phyloP scores from a whole-genome alignment of 2,888 invertebrate genomes.

The Chrysotoxum bicinctum region DNA sequence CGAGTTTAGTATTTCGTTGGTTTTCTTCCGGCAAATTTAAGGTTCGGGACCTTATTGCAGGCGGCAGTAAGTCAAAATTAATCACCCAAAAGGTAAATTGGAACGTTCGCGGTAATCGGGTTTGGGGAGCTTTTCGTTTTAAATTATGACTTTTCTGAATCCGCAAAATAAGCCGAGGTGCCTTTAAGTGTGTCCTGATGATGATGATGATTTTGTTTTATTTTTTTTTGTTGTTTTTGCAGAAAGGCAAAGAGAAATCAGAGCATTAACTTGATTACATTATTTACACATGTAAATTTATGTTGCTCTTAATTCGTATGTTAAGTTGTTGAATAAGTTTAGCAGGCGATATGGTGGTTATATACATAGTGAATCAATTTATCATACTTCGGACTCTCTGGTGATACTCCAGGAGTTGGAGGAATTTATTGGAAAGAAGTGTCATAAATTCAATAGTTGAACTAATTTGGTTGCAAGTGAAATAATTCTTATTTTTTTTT shows the following conservation, averaged over 20 bases:
- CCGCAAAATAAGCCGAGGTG: conserved; percentile 26
- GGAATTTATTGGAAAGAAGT: not conserved
- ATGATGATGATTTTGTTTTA: not conserved
- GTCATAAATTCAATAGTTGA: not conserved
- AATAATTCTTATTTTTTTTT: too few relatives aligned
- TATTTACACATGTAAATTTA: conserved; percentile 25
- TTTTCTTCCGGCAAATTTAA: conserved; percentile 62
- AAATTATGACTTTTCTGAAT: conserved; percentile 57
- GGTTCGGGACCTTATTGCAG: conserved; percentile 30
- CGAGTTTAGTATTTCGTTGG: conserved; percentile 34
- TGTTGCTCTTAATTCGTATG: conserved; percentile 32
- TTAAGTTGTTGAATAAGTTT: conserved; percentile 20
- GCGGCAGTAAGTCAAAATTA: conserved; percentile 66
- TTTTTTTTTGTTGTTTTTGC: not conserved
- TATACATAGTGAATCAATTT: not conserved
- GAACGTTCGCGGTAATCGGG: conserved; percentile 58
- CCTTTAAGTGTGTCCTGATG: not conserved
- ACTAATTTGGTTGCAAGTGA: too few relatives aligned
- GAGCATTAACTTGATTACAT: conserved; percentile 44
- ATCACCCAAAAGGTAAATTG: conserved; percentile 64
- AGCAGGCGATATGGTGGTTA: not conserved
- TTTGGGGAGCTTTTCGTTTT: conserved; percentile 50
- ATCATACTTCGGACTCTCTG: not conserved
- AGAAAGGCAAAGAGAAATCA: conserved; percentile 43
- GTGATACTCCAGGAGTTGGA: not conserved